Conservation (phyloP, 1,140 invertebrate genomes). For the Cherax destructor region DNA sequence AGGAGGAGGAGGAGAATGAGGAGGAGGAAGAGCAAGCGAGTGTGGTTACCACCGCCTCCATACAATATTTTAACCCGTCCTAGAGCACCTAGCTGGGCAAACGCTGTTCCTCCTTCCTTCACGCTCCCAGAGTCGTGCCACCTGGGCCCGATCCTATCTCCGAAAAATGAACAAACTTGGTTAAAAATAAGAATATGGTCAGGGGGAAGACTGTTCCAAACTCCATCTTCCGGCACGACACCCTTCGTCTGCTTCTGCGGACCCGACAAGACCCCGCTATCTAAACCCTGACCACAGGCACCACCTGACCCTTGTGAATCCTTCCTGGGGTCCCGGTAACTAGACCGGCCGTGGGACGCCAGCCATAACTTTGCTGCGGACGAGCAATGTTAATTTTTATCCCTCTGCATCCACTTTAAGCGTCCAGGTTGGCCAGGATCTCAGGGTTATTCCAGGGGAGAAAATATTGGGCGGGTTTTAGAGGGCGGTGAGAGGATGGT, state of each 20-base stretch:
- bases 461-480: conserved; percentile 42
- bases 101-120: neutral
- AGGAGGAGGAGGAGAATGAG: neutral
- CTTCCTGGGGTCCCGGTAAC: neutral
- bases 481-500: conserved; percentile 18
- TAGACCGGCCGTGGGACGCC: neutral
- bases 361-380: neutral
- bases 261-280: neutral
- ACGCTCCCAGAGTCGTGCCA: neutral
- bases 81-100: neutral
- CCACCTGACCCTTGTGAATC: neutral
- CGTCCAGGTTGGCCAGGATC: conserved; percentile 15
- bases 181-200: conserved; percentile 2
- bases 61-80: neutral
- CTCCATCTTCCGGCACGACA: neutral
- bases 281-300: neutral
- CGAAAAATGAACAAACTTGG: neutral
- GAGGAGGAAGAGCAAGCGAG: neutral
- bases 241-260: neutral
- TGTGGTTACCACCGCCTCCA: neutral
- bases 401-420: conserved; percentile 11
- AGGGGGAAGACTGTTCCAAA: conserved; percentile 6
- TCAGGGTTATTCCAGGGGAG: conserved; percentile 25
- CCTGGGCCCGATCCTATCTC: neutral
- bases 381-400: neutral